These are phyloP conservation scores for silkworm (Bombyx mori) DNA, from an alignment of 1,140 invertebrate genomes.

Conservation along the genomic window ASM3026992v2 NC_085107.1:18287001-18287500, in stretches of 20 bases:
- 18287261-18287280: slow-evolving; percentile 55
- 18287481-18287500: slow-evolving; percentile 86
- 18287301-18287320: slow-evolving; percentile 32
- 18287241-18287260: slow-evolving; percentile 33
- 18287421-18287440: slow-evolving; percentile 84
- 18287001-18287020: slow-evolving; percentile 75
- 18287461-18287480: slow-evolving; percentile 80
- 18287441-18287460: slow-evolving; percentile 84
- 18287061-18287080: slow-evolving; percentile 50
- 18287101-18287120: slow-evolving; percentile 64
- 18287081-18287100: slow-evolving; percentile 58
- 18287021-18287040: slow-evolving; percentile 81
- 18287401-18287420: slow-evolving; percentile 90
- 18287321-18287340: slow-evolving; percentile 21
- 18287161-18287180: slow-evolving; percentile 32
- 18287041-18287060: slow-evolving; percentile 77
- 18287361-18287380: slow-evolving; percentile 55
- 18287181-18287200: slow-evolving; percentile 52
- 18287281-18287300: slow-evolving; percentile 46
- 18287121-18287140: slow-evolving; percentile 58
- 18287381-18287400: slow-evolving; percentile 78
- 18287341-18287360: slow-evolving; percentile 28
- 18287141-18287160: slow-evolving; percentile 36
- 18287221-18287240: slow-evolving; percentile 22
- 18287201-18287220: slow-evolving; percentile 44